Evolutionary conservation across 2,888 invertebrate species (phyloP), one percentile per base, ranked within the genome.

Genomic region (Nysson spinosus): DNA sequence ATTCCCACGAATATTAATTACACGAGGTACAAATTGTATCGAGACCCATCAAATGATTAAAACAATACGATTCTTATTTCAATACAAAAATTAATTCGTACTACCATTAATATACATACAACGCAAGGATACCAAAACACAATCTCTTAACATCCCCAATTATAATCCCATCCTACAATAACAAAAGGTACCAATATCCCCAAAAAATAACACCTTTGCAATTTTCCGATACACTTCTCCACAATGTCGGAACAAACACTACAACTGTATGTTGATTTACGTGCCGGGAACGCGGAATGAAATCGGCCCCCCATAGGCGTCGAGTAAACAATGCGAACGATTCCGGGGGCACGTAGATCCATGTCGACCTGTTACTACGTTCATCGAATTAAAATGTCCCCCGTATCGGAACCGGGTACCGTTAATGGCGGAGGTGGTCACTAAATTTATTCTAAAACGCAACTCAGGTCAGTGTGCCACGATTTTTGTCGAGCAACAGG

Each of bases 381-480:
- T 42, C 46, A 32, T 55, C 60, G 57, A 75, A 75, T 75, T 67
- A 47, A 65, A 75, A 75, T 70, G 62, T 52, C 58, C 42, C 42
- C 32, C 35, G 44, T 56, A 56, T 72, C 54, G 56, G 49, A 58
- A 34, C 35, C 55, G 46, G 72, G 68, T 78, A 82, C 81, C 83
- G 83, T 83, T 83, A 80, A 76, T 68, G 62, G 50, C 68, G 47
- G 51, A 57, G 39, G 28, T 24, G 62, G 55, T 70, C 72, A 66
- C 75, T 74, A 80, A 82, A 84, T 80, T 83, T 82, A 84, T 84
- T 84, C 84, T 78, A 83, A 83, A 84, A 80, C 79, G 75, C 75
- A 64, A 52, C 60, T 65, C 50, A 72, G 85, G 85, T 85, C 79
- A 85, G 85, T 85, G 77, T 83, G 83, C 77, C 84, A 79, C 60